These are phyloP conservation scores for Syrista parreyssii DNA, from an alignment of 2,888 invertebrate species.

Conservation along the genomic window DNA sequence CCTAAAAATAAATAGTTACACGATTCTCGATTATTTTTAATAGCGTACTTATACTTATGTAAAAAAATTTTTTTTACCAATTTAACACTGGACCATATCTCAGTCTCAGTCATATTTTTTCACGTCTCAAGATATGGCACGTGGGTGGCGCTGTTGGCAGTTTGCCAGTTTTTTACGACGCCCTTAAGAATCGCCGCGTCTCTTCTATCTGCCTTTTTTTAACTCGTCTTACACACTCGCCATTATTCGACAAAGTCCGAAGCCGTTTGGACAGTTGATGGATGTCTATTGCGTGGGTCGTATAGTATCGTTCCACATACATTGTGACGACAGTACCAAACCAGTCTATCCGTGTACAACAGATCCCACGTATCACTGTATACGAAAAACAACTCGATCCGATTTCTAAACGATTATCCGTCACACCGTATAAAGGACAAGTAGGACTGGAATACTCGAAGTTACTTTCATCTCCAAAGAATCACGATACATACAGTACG, in stretches of 20 bases:
- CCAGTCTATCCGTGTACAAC: not conserved
- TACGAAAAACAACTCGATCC: not conserved
- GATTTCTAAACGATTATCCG: not conserved
- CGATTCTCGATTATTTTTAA: not conserved
- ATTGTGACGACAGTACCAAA: not conserved
- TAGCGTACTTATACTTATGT: not conserved
- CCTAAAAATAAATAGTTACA: not conserved
- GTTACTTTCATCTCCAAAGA: not conserved
- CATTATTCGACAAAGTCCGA: constrained; percentile 61
- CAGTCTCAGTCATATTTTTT: constrained; percentile 45
- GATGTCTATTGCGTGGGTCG: constrained; percentile 59
- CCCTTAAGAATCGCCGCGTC: constrained; percentile 53
- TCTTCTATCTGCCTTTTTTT: constrained; percentile 25
- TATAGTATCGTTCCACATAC: constrained; percentile 31
- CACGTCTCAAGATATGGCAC: constrained; percentile 52
- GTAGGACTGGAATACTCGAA: not conserved
- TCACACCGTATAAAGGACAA: not conserved
- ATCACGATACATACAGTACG: not conserved
- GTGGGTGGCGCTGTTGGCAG: constrained; percentile 61
- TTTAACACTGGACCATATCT: constrained; percentile 54
- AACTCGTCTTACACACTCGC: constrained; percentile 51
- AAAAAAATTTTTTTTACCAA: constrained; percentile 38
- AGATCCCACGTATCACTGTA: not conserved
- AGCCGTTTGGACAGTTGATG: constrained; percentile 57
- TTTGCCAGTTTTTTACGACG: constrained; percentile 58